Evolutionary conservation across 2,888 invertebrate species (phyloP).

Genomic region (Idaea aversata): DNA sequence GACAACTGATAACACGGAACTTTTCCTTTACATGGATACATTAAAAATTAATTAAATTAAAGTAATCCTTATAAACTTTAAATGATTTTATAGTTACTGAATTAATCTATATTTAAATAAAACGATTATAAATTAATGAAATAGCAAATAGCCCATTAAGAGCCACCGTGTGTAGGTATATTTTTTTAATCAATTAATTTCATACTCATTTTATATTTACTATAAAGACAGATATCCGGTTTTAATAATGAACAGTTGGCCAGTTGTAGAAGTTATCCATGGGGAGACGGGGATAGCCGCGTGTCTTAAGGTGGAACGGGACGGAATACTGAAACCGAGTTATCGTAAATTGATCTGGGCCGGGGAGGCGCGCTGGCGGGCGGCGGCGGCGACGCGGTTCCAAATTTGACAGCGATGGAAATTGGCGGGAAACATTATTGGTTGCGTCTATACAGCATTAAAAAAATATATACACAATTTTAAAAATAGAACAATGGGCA

Average conservation of each 20-base stretch:
- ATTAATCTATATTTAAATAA: not conserved
- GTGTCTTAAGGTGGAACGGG: conserved; percentile 77
- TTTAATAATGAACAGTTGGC: conserved; percentile 52
- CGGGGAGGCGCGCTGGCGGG: conserved; percentile 45
- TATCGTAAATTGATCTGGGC: conserved; percentile 79
- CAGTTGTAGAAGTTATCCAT: conserved; percentile 72
- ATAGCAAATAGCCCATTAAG: not conserved
- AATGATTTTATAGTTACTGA: not conserved
- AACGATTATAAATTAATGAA: not conserved
- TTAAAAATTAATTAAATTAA: not conserved
- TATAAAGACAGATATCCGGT: conserved; percentile 44
- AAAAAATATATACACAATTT: not conserved
- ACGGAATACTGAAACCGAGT: conserved; percentile 71
- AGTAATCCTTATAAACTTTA: not conserved
- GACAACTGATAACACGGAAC: conserved; percentile 21
- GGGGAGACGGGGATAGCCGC: conserved; percentile 67
- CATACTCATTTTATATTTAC: conserved; percentile 9
- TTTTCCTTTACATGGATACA: conserved; percentile 14
- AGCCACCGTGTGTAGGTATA: not conserved
- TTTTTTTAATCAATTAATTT: conserved; percentile 21
- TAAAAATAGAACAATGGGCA: conserved; percentile 7
- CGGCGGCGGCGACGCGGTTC: conserved; percentile 56
- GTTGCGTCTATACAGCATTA: conserved; percentile 40
- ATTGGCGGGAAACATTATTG: conserved; percentile 79
- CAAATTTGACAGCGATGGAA: conserved; percentile 80